Evolutionary conservation across 1,140 invertebrate species (phyloP).

Genomic region (Zaprionus lachaisei): DNA sequence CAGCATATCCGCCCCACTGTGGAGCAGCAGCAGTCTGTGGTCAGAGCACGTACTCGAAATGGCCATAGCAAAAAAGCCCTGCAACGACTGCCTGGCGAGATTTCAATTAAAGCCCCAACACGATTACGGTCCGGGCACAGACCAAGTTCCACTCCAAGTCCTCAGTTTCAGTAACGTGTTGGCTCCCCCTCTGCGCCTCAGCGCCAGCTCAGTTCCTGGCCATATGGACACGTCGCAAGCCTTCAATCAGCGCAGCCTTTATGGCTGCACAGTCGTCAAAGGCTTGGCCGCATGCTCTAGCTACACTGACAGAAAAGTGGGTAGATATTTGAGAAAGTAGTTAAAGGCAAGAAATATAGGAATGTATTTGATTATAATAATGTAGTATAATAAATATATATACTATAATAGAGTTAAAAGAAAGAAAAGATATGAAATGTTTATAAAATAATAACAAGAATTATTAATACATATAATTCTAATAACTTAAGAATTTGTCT

Average conservation of each 20-base stretch:
- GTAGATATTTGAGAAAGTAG: background rate
- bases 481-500: background rate
- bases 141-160: background rate
- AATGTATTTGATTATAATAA: background rate
- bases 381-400: too few relatives aligned
- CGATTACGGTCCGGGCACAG: conserved; percentile 47
- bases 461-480: background rate
- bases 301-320: conserved; percentile 25
- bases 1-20: background rate
- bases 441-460: too few relatives aligned
- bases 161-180: background rate
- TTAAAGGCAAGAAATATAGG: background rate
- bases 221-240: conserved; percentile 53
- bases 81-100: conserved; percentile 53
- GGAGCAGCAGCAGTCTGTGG: background rate
- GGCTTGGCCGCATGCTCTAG: conserved; percentile 52
- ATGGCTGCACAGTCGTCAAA: conserved; percentile 54
- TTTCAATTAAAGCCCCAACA: conserved; percentile 71
- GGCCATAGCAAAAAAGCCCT: conserved; percentile 48
- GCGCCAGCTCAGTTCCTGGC: conserved; percentile 23
- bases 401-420: too few relatives aligned
- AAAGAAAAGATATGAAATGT: too few relatives aligned
- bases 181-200: background rate
- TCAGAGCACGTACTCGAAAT: conserved; percentile 70
- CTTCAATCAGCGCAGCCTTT: conserved; percentile 54